Evolutionary conservation across 2,888 invertebrate genomes (phyloP), one percentile per base, ranked within the genome.

Genomic region (Cyclophora punctaria): DNA sequence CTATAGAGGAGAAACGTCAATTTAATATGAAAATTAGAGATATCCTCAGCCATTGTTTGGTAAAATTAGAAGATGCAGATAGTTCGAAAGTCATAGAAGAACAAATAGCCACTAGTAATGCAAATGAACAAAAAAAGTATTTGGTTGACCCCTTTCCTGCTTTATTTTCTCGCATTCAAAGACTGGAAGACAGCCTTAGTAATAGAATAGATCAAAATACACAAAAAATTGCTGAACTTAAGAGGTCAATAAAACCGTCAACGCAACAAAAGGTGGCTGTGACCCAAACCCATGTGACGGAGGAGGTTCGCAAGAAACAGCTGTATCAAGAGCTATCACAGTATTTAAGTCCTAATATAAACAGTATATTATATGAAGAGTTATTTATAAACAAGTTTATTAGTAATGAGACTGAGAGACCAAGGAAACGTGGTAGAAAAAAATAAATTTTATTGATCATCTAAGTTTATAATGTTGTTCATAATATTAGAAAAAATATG

Each of bases 11-110:
- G 62, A 88, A 88, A 59, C 73, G 88, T 53, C 75, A 78, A 52
- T 86, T 83, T 57, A 87, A 87, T 60, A 84, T 81, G 75, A 85
- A 78, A 59, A 57, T 88, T 45, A 72, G 75, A 62, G 83, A 86
- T 59, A 75, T 84, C 4, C 68, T 86, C 55, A 76, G 79, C 64
- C 72, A 78, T 40, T 79, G 78, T 59, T 60, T 85, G 42, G 76
- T 78, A 51, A 77, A 76, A 50, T 54, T 74, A 53, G 76, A 75
- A 41, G 67, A 20, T 20, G 20, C 20, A 20, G 37, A 37, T 37
- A 5, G 37, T 37, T 37, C 5, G 37, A 37, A 37, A 5, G 5
- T 4, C 5, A 37, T 5, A 37, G 37, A 37, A 37, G 37, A 20
- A 20, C 20, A 20, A 20, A 20, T 1, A 20, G 1, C 20, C 20